Base-by-base conservation (phyloP, 2,888 invertebrate genomes). In the Ormyrus thymus region DNA sequence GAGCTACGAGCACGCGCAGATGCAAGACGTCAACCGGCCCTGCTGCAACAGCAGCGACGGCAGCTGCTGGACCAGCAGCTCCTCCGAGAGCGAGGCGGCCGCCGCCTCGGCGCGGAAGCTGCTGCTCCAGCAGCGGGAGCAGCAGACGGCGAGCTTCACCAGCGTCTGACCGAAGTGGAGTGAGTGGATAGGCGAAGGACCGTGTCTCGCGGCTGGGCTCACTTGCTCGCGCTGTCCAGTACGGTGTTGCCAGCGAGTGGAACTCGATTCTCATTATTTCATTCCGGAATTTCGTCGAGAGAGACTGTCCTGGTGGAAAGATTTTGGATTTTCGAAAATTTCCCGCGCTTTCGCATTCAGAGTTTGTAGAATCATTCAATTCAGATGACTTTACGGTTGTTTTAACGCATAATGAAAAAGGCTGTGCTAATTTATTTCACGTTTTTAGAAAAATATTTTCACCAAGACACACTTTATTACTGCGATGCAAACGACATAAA, bases 1-100 rank as follows among this genome's bases (percentile, higher is more conserved):
- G 5, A 86, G 87, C 62, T 86, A 87, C 82, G 87, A 87, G 78
- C 82, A 10, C 86, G 79, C 83, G 3, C 86, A 85, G 58, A 70
- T 87, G 46, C 86, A 86, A 79, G 86, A 87, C 71, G 85, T 87
- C 53, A 85, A 86, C 81, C 81, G 83, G 51, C 79, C 81, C n/a
- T 83, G 83, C 56, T 83, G 83, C n/a, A 83, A 83, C 45, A 82
- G 78, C 66, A 7, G 50, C 4, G 82, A 82, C 65, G 81, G 80
- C 46, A 83, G 84, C 15, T 48, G 66, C 50, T 70, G 53, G 45
- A 29, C 64, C 11, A 53, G 74, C 64, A 82, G 80, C 64, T 83
- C 84, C 6, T 83, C 83, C 46, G 86, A 86, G 66, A 82, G 81
- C 79, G 85, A 85, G n/a, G 59, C 48, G 10, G 48, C 71, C 29